These are phyloP conservation scores for Rhyacichthys aspro DNA, from an alignment of 2,797 vertebrate genomes.

Conservation along the genomic window DNA sequence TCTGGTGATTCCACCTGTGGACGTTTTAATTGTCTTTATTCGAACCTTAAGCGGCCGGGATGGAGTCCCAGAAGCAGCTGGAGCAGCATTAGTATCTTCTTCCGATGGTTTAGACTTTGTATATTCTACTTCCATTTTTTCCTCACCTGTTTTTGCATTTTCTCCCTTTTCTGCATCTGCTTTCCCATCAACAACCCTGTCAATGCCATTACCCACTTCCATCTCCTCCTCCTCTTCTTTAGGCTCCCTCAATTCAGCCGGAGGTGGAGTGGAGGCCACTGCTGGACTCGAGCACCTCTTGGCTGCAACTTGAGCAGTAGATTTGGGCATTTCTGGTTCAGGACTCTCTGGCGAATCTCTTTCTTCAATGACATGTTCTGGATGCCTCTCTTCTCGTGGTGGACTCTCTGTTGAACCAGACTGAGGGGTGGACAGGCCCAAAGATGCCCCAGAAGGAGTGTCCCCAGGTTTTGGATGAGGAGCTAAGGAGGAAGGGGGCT, in stretches of 20 bases:
- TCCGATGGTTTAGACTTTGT: slow-evolving; percentile 61
- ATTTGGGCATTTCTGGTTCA: slow-evolving; percentile 80
- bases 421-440: slow-evolving; percentile 69
- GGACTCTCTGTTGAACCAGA: slow-evolving; percentile 71
- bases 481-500: slow-evolving; percentile 67
- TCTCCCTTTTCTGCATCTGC: slow-evolving; percentile 61
- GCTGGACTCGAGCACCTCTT: slow-evolving; percentile 79
- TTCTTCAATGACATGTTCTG: slow-evolving; percentile 84
- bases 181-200: slow-evolving; percentile 64
- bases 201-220: slow-evolving; percentile 78
- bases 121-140: slow-evolving; percentile 77
- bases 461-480: slow-evolving; percentile 79
- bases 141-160: slow-evolving; percentile 61
- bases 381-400: slow-evolving; percentile 76
- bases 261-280: slow-evolving; percentile 74
- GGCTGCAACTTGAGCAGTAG: slow-evolving; percentile 63
- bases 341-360: slow-evolving; percentile 85
- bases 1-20: slow-evolving; percentile 92
- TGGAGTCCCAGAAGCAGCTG: slow-evolving; percentile 80
- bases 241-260: slow-evolving; percentile 79
- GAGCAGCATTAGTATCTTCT: slow-evolving; percentile 51
- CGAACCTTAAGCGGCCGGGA: slow-evolving; percentile 93
- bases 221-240: slow-evolving; percentile 86
- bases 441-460: slow-evolving; percentile 70
- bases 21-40: slow-evolving; percentile 97